phyloP scores from a whole-genome alignment of 2,888 invertebrate species.

The Ectropis crepuscularia region DNA sequence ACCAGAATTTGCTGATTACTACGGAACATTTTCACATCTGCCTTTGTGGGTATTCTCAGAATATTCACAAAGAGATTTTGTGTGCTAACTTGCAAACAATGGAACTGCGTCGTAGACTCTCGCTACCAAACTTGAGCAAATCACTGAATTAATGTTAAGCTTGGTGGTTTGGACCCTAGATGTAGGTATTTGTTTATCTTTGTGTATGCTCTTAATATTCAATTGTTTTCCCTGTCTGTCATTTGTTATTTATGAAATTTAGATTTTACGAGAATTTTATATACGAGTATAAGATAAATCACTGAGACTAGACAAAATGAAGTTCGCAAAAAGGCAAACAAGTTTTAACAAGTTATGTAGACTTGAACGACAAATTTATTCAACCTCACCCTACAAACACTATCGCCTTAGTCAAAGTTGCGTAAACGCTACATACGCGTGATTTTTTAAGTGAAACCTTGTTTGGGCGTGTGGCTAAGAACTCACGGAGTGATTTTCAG shows the following conservation, averaged over 20 bases:
- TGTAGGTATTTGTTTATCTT: not conserved
- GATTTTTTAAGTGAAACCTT: too few species aligned
- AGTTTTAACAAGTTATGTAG: too few species aligned
- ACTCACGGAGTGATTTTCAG: too few species aligned
- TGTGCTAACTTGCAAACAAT: constrained; percentile 15
- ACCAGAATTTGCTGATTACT: constrained; percentile 20
- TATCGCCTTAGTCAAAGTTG: too few species aligned
- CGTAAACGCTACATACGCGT: too few species aligned
- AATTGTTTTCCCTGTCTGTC: not conserved
- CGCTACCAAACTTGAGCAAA: constrained; percentile 1
- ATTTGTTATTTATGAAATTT: not conserved
- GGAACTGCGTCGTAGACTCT: constrained; percentile 4
- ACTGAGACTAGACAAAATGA: too few species aligned
- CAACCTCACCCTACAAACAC: too few species aligned
- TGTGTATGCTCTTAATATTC: not conserved
- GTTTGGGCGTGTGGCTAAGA: too few species aligned
- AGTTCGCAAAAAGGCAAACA: too few species aligned
- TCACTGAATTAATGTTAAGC: not conserved
- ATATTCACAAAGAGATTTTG: constrained; percentile 18
- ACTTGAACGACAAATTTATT: too few species aligned
- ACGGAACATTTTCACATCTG: constrained; percentile 22
- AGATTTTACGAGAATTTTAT: not conserved
- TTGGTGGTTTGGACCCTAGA: not conserved
- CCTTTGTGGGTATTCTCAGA: constrained; percentile 13
- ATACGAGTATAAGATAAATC: too few species aligned